Percentiles rank a stretch among this genome's conserved stretches.
Conservation (phyloP, 1,140 invertebrate species). For the Zaprionus taronus region DNA sequence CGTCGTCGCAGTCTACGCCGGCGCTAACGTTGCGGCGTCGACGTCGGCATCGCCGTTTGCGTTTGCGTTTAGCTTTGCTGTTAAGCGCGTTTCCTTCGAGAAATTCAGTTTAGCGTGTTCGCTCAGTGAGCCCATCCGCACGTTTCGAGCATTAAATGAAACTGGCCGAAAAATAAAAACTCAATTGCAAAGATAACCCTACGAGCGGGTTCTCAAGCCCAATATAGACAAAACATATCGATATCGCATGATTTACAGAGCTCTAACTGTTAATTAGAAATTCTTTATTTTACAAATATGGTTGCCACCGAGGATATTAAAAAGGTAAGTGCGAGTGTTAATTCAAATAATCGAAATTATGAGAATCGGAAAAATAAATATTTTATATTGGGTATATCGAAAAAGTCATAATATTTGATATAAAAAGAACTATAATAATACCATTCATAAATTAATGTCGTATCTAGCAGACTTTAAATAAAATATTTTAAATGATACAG, state of each 20-base stretch:
- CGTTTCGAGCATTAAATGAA: constrained; percentile 55
- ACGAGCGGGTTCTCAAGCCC: not conserved
- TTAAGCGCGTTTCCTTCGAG: constrained; percentile 72
- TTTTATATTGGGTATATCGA: no score
- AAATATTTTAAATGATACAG: no score
- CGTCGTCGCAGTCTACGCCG: constrained; percentile 29
- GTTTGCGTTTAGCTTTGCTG: constrained; percentile 66
- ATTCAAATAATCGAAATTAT: not conserved
- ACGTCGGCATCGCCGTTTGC: constrained; percentile 20
- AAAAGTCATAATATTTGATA: no score
- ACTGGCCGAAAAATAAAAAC: constrained; percentile 11
- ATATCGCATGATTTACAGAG: constrained; percentile 9
- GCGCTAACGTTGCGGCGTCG: constrained; percentile 16
- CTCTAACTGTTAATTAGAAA: not conserved
- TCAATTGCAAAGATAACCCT: constrained; percentile 1
- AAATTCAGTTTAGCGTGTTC: constrained; percentile 66
- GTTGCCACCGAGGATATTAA: constrained; percentile 67
- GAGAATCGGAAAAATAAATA: no score
- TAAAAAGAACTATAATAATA: no score
- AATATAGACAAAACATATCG: not conserved
- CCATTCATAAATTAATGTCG: no score
- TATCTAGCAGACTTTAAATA: no score
- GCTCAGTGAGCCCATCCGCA: constrained; percentile 63
- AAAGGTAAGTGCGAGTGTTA: constrained; percentile 47
- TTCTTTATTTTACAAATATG: constrained; percentile 32